These are phyloP conservation scores for Eupithecia exiguata DNA, from an alignment of 2,888 invertebrate genomes.

Conservation along the genomic window DNA sequence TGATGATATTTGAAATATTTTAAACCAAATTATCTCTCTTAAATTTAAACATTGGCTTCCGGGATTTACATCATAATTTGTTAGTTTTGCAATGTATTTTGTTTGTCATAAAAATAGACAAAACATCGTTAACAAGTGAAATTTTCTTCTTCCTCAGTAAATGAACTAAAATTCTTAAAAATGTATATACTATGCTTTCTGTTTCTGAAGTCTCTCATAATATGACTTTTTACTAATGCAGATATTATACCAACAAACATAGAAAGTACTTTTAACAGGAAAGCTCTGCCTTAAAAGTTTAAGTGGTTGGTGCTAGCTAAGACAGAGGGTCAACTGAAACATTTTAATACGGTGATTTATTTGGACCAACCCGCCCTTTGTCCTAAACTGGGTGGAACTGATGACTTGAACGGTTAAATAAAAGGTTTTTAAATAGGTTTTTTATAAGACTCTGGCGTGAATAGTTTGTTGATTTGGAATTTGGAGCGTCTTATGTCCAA, in stretches of 20 bases:
- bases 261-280: neutral
- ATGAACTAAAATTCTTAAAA: too few relatives aligned
- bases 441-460: neutral
- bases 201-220: too few relatives aligned
- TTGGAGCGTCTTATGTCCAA: neutral
- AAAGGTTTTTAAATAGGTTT: slow-evolving; percentile 11
- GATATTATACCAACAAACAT: too few relatives aligned
- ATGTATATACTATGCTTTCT: too few relatives aligned
- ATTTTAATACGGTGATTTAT: slow-evolving; percentile 72
- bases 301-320: slow-evolving; percentile 58
- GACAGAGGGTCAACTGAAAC: slow-evolving; percentile 54
- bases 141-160: too few relatives aligned
- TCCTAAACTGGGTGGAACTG: slow-evolving; percentile 56
- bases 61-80: too few relatives aligned
- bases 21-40: too few relatives aligned
- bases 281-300: slow-evolving; percentile 59
- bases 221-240: too few relatives aligned
- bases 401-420: slow-evolving; percentile 36
- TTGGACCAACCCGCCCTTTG: slow-evolving; percentile 60
- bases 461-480: slow-evolving; percentile 2
- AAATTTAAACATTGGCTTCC: too few relatives aligned
- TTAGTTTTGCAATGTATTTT: too few relatives aligned
- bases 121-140: too few relatives aligned
- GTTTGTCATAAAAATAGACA: too few relatives aligned
- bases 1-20: neutral